Conservation (phyloP, 2,888 invertebrate genomes). For the Liposcelis brunnea region DNA sequence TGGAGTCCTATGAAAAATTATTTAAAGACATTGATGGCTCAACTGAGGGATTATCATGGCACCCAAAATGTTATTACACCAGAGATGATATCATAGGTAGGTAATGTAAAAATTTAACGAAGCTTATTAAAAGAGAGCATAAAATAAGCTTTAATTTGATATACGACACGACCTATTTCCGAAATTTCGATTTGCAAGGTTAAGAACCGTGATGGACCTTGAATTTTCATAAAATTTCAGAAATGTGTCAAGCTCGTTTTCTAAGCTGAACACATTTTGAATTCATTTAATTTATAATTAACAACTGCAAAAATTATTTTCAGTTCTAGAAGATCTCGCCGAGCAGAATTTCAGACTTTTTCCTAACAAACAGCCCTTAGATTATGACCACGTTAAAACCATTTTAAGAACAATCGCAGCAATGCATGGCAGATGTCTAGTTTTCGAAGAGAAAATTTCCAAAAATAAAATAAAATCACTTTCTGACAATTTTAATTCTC, state of each 20-base stretch:
- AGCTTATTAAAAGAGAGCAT: too few species aligned
- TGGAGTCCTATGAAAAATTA: not conserved
- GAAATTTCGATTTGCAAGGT: too few species aligned
- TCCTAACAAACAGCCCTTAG: not conserved
- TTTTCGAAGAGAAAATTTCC: not conserved
- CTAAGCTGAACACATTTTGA: too few species aligned
- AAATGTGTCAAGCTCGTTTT: too few species aligned
- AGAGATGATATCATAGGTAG: not conserved
- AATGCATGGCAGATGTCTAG: not conserved
- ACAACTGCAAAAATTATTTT: too few species aligned
- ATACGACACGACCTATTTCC: too few species aligned
- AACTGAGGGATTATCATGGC: too few species aligned
- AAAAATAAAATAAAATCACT: not conserved
- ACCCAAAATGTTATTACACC: slow-evolving; percentile 1
- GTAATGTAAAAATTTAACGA: too few species aligned
- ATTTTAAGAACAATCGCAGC: not conserved
- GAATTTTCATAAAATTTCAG: too few species aligned
- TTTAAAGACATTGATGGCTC: not conserved
- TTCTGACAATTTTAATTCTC: not conserved
- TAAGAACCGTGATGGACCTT: too few species aligned
- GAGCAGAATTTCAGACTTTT: not conserved
- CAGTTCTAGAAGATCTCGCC: not conserved
- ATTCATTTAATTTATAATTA: too few species aligned
- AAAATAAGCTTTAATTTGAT: too few species aligned
- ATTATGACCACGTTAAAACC: not conserved